These are phyloP conservation scores for Tapera naevia DNA, from an alignment of 2,797 vertebrate species.

Conservation along the genomic window DNA sequence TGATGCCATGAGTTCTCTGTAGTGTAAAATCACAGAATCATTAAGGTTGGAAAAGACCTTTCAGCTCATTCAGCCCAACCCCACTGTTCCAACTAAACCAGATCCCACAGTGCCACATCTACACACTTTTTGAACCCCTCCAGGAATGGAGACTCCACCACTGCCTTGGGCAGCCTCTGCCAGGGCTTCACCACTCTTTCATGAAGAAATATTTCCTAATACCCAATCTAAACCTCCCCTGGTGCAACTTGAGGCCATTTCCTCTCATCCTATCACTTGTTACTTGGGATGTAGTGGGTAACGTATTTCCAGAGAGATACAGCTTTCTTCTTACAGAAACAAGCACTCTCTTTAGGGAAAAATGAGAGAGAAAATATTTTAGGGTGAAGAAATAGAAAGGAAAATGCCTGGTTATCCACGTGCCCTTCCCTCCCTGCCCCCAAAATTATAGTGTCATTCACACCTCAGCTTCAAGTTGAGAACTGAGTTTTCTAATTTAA, in stretches of 20 bases:
- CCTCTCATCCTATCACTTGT: no score
- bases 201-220: no score
- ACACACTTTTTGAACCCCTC: no score
- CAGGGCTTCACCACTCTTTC: no score
- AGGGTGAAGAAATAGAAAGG: neutral
- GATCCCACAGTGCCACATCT: no score
- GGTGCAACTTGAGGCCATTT: no score
- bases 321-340: neutral
- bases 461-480: neutral
- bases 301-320: neutral
- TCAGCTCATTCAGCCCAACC: no score
- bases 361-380: neutral
- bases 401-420: neutral
- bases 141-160: no score
- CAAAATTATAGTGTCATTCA: neutral
- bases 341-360: neutral
- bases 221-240: no score
- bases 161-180: no score
- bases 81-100: no score
- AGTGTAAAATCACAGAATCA: neutral
- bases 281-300: neutral
- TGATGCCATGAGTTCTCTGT: neutral
- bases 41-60: no score
- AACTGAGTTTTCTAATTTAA: neutral
- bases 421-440: neutral